phyloP scores from a whole-genome alignment of 2,113 vertebrate species.

The Halcyon senegalensis region DNA sequence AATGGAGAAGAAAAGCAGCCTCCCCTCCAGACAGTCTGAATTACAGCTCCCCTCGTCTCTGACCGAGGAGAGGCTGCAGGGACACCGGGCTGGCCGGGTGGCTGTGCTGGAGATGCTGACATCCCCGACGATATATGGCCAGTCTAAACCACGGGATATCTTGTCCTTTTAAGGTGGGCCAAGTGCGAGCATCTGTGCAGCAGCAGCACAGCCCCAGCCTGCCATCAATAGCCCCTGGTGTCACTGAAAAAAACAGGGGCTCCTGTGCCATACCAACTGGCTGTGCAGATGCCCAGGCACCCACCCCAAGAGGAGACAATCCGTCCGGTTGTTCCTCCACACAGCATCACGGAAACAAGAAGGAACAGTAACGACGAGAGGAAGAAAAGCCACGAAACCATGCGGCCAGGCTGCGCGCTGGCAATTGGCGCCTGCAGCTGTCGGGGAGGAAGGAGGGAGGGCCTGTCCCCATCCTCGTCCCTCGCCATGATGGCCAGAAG shows the following conservation, averaged over 20 bases:
- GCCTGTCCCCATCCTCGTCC: not conserved
- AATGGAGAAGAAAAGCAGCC: not conserved
- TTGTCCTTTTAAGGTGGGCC: conserved; percentile 73
- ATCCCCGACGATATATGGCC: conserved; percentile 45
- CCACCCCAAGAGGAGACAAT: conserved; percentile 1
- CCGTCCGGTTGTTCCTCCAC: not conserved
- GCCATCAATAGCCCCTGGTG: conserved; percentile 54
- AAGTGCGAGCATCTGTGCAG: conserved; percentile 59
- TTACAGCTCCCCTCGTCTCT: not conserved
- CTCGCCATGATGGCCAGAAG: not conserved
- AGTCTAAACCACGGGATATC: conserved; percentile 43
- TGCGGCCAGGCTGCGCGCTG: not conserved
- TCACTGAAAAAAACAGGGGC: conserved; percentile 11
- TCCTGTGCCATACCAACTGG: conserved; percentile 47
- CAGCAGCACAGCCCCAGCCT: conserved; percentile 26
- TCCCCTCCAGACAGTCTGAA: not conserved
- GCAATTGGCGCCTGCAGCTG: conserved; percentile 70
- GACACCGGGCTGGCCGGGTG: not conserved
- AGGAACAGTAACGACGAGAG: conserved; percentile 9
- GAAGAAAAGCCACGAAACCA: conserved; percentile 62
- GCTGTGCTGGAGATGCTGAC: conserved; percentile 59
- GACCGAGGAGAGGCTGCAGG: not conserved
- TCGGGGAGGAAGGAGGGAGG: not conserved
- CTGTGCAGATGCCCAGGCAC: conserved; percentile 43
- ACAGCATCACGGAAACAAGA: conserved; percentile 55